phyloP scores from a whole-genome alignment of 1,140 invertebrate species.

The Macrocentrus cingulum region DNA sequence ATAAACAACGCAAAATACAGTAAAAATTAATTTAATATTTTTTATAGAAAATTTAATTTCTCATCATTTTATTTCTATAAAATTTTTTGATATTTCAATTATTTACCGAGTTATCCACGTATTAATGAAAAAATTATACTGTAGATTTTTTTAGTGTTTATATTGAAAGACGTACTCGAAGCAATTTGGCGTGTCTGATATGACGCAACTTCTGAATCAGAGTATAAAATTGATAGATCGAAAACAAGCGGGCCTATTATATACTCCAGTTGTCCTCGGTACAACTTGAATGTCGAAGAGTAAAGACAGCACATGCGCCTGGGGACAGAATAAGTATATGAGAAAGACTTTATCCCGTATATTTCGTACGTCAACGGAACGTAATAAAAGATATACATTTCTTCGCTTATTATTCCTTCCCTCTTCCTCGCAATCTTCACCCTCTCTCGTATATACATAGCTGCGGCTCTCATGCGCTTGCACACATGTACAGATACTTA shows the following conservation, averaged over 20 bases:
- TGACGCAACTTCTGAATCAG: slow-evolving; percentile 13
- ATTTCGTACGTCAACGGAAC: not conserved
- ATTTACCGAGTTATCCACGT: no score
- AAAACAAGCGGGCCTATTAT: slow-evolving; percentile 1
- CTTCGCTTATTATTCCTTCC: not conserved
- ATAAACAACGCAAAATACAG: no score
- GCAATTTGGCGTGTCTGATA: no score
- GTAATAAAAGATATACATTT: slow-evolving; percentile 18
- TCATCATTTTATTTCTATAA: no score
- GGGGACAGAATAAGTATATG: not conserved
- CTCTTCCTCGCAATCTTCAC: not conserved
- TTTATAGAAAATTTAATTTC: no score
- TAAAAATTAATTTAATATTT: no score
- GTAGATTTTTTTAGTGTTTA: no score
- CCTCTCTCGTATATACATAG: not conserved
- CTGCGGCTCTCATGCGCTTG: not conserved
- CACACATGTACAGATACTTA: not conserved
- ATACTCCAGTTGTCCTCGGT: not conserved
- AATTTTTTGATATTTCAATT: no score
- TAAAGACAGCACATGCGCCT: not conserved
- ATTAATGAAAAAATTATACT: no score
- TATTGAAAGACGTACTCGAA: no score
- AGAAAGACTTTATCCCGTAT: slow-evolving; percentile 1
- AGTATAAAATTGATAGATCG: slow-evolving; percentile 6
- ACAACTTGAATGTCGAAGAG: not conserved